Evolutionary conservation across 2,113 vertebrate genomes (phyloP).

Genomic region (Alligator mississippiensis): DNA sequence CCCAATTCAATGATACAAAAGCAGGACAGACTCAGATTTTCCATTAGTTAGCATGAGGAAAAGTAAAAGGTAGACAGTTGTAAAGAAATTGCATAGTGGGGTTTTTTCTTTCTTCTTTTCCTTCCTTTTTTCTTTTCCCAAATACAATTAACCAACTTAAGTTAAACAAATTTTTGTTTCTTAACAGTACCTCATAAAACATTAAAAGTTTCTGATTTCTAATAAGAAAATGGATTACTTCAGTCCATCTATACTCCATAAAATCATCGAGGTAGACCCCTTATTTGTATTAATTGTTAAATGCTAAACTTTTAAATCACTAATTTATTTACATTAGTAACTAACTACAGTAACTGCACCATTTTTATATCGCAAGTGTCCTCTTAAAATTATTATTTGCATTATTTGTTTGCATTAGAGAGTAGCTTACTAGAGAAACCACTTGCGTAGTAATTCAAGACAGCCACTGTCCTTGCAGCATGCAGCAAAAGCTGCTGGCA

Average conservation of each 20-base stretch:
- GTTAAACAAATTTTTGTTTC: not conserved
- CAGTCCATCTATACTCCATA: not conserved
- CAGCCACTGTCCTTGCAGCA: not conserved
- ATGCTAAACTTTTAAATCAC: not conserved
- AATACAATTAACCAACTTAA: not conserved
- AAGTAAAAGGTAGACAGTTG: not conserved
- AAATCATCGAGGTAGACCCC: not conserved
- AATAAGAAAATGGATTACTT: not conserved
- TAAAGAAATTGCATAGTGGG: too few species aligned
- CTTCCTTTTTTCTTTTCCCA: too few species aligned
- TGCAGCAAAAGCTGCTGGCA: not conserved
- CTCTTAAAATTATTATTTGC: not conserved
- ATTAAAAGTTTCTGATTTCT: not conserved
- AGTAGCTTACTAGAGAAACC: not conserved
- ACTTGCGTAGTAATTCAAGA: not conserved
- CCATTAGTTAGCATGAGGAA: not conserved
- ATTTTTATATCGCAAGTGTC: not conserved
- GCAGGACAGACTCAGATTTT: not conserved
- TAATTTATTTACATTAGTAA: not conserved
- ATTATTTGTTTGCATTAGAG: not conserved
- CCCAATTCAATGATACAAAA: not conserved
- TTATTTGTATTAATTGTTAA: not conserved
- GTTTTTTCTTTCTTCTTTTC: too few species aligned
- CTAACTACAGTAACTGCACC: not conserved
- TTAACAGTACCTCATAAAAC: not conserved